Conservation (phyloP, 2,113 vertebrate genomes). For the Crocuta crocuta region DNA sequence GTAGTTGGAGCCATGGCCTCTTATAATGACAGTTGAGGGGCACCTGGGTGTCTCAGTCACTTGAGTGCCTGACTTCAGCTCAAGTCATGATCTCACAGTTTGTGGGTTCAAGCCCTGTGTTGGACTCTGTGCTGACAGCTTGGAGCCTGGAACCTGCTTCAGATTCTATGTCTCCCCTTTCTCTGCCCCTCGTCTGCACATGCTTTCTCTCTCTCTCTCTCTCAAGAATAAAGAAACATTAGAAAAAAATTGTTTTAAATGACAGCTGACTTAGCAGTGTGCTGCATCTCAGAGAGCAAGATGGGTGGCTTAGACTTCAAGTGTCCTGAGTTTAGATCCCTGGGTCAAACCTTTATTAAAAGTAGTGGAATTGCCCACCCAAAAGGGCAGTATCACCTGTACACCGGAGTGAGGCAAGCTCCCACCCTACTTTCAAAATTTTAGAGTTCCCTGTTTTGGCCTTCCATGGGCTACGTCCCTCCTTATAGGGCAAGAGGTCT, state of each 20-base stretch:
- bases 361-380: not conserved
- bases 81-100: too few species aligned
- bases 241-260: too few species aligned
- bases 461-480: not conserved
- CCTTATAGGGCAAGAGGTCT: not conserved
- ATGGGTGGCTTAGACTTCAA: not conserved
- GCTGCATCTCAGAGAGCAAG: too few species aligned
- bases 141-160: too few species aligned
- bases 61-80: too few species aligned
- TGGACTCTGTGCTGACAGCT: too few species aligned
- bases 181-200: too few species aligned
- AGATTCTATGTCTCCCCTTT: too few species aligned
- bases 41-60: too few species aligned
- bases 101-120: too few species aligned
- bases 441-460: not conserved
- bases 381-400: not conserved
- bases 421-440: not conserved
- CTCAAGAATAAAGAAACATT: too few species aligned
- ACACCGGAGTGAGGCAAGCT: not conserved
- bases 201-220: too few species aligned
- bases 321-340: not conserved
- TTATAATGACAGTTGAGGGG: not conserved
- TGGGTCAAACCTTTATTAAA: not conserved
- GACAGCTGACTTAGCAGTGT: not conserved
- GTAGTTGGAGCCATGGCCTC: not conserved